Percentiles rank a stretch among this genome's conserved stretches.
These are phyloP conservation scores for Pterocles burchelli DNA, from an alignment of 2,113 vertebrate species.

Conservation along the genomic window DNA sequence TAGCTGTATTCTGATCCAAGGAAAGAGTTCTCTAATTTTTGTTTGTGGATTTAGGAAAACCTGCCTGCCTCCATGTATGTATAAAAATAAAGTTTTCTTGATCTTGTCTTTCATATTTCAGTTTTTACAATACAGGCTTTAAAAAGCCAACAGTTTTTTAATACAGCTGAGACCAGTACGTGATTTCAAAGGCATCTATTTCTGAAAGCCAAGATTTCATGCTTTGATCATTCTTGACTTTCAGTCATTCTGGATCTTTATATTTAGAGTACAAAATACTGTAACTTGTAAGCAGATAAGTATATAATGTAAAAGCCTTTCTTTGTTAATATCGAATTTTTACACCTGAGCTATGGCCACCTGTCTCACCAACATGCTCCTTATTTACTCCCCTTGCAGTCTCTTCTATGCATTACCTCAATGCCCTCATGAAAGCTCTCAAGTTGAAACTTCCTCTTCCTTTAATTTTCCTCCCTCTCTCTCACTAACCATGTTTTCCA, in stretches of 20 bases:
- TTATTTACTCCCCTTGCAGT: neutral
- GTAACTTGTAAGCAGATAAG: neutral
- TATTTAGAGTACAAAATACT: neutral
- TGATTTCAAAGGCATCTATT: neutral
- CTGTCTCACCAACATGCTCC: neutral
- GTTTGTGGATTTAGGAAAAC: neutral
- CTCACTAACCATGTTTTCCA: neutral
- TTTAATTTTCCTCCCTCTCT: neutral
- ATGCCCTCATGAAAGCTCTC: neutral
- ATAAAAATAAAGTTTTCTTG: neutral
- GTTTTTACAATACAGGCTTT: neutral
- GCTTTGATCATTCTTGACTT: neutral
- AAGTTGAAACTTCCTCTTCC: neutral
- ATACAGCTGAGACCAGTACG: neutral
- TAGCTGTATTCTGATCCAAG: neutral
- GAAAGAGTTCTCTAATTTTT: neutral
- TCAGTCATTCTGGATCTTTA: neutral
- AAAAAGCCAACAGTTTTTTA: neutral
- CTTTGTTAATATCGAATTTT: neutral
- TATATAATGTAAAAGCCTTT: neutral
- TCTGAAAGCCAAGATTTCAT: neutral
- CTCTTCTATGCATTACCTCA: neutral
- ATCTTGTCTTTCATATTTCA: neutral
- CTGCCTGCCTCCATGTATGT: neutral
- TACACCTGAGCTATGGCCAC: neutral